Base-by-base conservation (phyloP, 92 coral and sea anemone species). In the Parazoanthus atlanticus region DNA sequence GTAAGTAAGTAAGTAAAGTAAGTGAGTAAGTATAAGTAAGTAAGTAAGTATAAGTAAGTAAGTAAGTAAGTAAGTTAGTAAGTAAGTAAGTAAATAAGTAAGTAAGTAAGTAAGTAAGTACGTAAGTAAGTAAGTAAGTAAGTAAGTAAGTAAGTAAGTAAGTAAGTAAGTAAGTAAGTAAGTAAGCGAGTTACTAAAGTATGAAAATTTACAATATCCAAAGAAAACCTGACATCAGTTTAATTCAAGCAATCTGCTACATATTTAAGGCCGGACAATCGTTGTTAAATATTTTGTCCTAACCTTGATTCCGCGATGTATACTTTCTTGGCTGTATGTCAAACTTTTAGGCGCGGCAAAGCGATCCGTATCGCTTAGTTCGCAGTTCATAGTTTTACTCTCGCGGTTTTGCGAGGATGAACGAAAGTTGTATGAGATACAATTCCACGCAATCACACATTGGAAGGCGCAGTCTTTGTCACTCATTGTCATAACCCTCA, bases 381-480 rank as follows among this genome's bases (percentile, higher is more conserved):
- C 76, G 19, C 76, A 71, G 40, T 71, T 71, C 15, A 4, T 26
- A 69, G 30, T 69, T 26, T 71, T 29, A 26, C 17, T 2, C 17
- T 26, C 23, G 76, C 2, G 5, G 82, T 78, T 78, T 25, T n/a
- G 31, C 11, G 81, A n/a, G 30, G 64, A 29, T 40, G 36, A 25
- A 46, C 65, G 81, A 78, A 47, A 78, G 31, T 78, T 78, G 64
- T 78, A 78, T 23, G 81, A 78, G 32, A 46, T 28, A 46, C 81
- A 78, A 61, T 78, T 43, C 81, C 81, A 43, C 25, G 61, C 64
- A 32, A 78, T 46, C 82, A 43, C 82, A 49, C 82, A 78, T 32
- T 46, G 46, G 19, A 78, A 21, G 32, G 82, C 82, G 17, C 82
- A 78, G 29, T 78, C 64, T 28, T 43, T 9, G 16, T 78, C 82